Conservation (phyloP, 2,888 invertebrate genomes). For the Parthenolecanium corni region DNA sequence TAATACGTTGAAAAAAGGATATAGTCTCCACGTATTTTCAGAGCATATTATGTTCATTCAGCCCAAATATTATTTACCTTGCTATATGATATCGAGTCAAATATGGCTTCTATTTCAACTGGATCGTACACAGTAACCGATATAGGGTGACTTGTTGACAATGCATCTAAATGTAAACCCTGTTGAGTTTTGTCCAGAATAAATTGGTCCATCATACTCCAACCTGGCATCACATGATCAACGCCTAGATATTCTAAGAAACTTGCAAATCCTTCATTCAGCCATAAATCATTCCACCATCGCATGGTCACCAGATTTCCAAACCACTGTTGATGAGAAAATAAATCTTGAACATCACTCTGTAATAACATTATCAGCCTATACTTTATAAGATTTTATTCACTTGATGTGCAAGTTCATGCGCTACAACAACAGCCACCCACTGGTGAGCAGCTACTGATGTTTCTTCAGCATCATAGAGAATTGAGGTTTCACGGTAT, state of each 20-base stretch:
- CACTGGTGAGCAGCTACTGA: constrained; percentile 54
- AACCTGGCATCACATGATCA: constrained; percentile 49
- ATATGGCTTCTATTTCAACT: constrained; percentile 57
- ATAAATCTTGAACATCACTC: background rate
- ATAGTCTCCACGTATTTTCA: too few relatives aligned
- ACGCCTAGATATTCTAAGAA: constrained; percentile 68
- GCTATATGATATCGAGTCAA: constrained; percentile 62
- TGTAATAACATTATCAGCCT: background rate
- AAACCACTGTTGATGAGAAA: constrained; percentile 51
- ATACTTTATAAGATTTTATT: constrained; percentile 37
- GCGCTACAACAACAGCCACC: constrained; percentile 54
- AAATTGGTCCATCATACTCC: constrained; percentile 61
- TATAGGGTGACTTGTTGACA: constrained; percentile 59
- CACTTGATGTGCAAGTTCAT: constrained; percentile 66
- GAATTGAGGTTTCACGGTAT: constrained; percentile 55
- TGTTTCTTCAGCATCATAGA: constrained; percentile 52
- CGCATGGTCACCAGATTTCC: constrained; percentile 87
- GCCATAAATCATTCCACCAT: constrained; percentile 89
- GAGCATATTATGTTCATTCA: too few relatives aligned
- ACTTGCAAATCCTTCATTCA: constrained; percentile 78
- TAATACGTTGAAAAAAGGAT: too few relatives aligned
- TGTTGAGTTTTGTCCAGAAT: constrained; percentile 55
- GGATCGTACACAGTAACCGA: constrained; percentile 57
- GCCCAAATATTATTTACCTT: constrained; percentile 42
- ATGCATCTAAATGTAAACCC: constrained; percentile 54